A percentile compares a stretch with the other conserved stretches of the same genome.
Conservation (phyloP, 2,888 invertebrate species). For the Drosophila neutralis region DNA sequence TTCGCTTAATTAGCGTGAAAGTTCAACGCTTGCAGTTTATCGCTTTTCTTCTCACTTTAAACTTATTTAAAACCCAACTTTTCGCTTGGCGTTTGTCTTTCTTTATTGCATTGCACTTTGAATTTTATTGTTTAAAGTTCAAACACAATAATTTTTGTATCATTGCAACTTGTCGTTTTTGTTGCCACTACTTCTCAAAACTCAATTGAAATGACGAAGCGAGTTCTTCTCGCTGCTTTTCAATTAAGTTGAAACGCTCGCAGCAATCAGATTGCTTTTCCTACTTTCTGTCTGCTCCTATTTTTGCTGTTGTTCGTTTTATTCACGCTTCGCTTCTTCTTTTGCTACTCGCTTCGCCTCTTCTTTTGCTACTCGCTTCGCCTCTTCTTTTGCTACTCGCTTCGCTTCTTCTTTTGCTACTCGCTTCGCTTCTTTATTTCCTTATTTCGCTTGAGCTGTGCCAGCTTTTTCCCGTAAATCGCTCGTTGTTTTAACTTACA, state of each 20-base stretch:
- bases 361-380: not conserved
- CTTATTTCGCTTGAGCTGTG: not conserved
- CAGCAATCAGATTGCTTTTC: not conserved
- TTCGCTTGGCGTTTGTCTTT: not conserved
- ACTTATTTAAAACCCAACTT: not conserved
- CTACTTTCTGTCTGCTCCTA: not conserved
- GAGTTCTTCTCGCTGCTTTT: not conserved
- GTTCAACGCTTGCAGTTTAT: not conserved
- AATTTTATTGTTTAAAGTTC: not conserved
- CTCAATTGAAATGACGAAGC: not conserved
- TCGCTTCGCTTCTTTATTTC: not conserved
- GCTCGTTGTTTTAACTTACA: not conserved
- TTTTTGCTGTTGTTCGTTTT: not conserved
- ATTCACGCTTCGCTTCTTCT: not conserved
- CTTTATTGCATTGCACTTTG: not conserved
- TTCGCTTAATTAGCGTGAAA: not conserved
- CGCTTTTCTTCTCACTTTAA: not conserved
- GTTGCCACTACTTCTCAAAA: not conserved
- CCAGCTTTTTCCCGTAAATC: not conserved
- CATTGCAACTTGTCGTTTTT: not conserved
- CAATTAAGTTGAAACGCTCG: not conserved
- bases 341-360: slow-evolving; percentile 2
- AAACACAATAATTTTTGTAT: not conserved
- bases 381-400: slow-evolving; percentile 1
- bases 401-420: not conserved